Conservation (phyloP, 2,888 invertebrate species). For the Brachypterus glaber region DNA sequence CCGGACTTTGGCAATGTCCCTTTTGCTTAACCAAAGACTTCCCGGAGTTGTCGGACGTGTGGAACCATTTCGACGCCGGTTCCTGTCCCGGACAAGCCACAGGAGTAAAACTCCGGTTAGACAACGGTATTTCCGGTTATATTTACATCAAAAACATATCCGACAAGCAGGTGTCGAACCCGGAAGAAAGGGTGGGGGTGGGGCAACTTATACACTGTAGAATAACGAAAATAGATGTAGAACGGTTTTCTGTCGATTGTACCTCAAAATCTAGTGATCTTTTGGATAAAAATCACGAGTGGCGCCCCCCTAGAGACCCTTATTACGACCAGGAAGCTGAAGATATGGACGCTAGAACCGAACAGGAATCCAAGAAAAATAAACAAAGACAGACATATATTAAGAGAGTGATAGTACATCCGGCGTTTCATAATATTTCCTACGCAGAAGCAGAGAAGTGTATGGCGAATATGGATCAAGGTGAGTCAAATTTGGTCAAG, state of each 20-base stretch:
- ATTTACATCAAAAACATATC: conserved; percentile 90
- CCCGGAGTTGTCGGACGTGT: conserved; percentile 91
- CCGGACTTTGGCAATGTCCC: conserved; percentile 94
- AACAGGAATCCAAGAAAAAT: conserved; percentile 72
- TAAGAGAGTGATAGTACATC: conserved; percentile 95
- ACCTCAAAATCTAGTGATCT: conserved; percentile 91
- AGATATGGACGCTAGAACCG: conserved; percentile 66
- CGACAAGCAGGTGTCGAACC: conserved; percentile 86
- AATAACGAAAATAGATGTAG: conserved; percentile 92
- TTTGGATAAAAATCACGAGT: conserved; percentile 80
- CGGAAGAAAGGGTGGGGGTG: conserved; percentile 80
- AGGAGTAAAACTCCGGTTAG: conserved; percentile 80
- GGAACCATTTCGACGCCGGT: conserved; percentile 97
- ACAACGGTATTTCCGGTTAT: conserved; percentile 82
- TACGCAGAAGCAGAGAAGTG: conserved; percentile 86
- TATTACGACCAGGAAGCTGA: conserved; percentile 85
- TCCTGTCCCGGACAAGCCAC: conserved; percentile 93
- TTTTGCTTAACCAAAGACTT: conserved; percentile 95
- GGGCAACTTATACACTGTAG: conserved; percentile 80
- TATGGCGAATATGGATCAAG: conserved; percentile 88
- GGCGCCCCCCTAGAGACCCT: conserved; percentile 81
- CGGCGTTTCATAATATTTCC: conserved; percentile 93
- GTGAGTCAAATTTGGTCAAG: too few relatives aligned
- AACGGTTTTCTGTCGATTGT: conserved; percentile 86
- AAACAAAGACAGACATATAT: conserved; percentile 80